Conservation (phyloP, 2,888 invertebrate species). For the Platynereis dumerilii region DNA sequence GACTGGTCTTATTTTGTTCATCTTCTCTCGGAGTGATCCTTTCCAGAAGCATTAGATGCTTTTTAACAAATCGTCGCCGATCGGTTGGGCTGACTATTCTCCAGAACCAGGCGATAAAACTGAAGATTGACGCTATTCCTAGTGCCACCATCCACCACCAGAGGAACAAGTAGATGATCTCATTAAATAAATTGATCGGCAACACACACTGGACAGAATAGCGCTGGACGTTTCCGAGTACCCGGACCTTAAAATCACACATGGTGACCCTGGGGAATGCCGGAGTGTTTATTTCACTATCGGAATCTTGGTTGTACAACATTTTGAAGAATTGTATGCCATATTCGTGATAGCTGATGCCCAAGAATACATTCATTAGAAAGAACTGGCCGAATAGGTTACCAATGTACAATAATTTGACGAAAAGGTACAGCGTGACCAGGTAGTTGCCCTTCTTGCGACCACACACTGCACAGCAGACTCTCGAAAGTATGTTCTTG, state of each 20-base stretch:
- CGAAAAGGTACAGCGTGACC: slow-evolving; percentile 63
- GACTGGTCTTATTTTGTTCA: too few species aligned
- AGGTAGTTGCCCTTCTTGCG: slow-evolving; percentile 64
- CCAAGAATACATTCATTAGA: slow-evolving; percentile 64
- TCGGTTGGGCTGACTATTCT: slow-evolving; percentile 29
- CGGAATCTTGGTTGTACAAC: slow-evolving; percentile 60
- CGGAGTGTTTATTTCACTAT: slow-evolving; percentile 58
- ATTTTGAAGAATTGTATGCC: slow-evolving; percentile 65
- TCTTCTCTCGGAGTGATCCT: slow-evolving; percentile 35
- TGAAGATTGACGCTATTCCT: slow-evolving; percentile 59
- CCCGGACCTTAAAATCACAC: slow-evolving; percentile 61
- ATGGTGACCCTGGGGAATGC: slow-evolving; percentile 62
- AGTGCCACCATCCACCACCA: slow-evolving; percentile 67
- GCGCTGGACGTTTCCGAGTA: slow-evolving; percentile 62
- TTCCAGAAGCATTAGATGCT: slow-evolving; percentile 39
- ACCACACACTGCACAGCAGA: slow-evolving; percentile 46
- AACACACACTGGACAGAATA: slow-evolving; percentile 64
- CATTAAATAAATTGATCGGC: slow-evolving; percentile 51
- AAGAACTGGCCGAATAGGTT: slow-evolving; percentile 65
- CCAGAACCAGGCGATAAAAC: slow-evolving; percentile 63
- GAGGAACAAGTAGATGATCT: slow-evolving; percentile 64
- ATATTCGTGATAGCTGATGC: slow-evolving; percentile 59
- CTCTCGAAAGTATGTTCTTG: slow-evolving; percentile 12
- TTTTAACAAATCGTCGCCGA: slow-evolving; percentile 38
- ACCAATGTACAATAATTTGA: slow-evolving; percentile 62